phyloP scores from a whole-genome alignment of 2,888 invertebrate genomes.

The Strigamia maritima region DNA sequence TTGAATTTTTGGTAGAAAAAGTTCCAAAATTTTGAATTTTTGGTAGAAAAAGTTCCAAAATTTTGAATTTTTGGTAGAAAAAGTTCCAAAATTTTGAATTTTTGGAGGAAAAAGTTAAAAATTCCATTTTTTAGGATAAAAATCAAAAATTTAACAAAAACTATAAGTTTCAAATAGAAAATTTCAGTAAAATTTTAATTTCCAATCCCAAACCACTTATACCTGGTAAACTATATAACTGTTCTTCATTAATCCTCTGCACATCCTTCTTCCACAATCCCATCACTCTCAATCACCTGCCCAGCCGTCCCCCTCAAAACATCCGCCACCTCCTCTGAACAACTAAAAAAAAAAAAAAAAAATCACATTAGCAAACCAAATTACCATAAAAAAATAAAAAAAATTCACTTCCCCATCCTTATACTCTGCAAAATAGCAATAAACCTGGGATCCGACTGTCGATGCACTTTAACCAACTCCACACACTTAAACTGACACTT shows the following conservation, averaged over 20 bases:
- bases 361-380: too few species aligned
- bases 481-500: conserved; percentile 58
- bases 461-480: conserved; percentile 76
- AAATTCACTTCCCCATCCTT: conserved; percentile 66
- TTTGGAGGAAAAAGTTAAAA: too few species aligned
- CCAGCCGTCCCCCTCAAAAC: conserved; percentile 68
- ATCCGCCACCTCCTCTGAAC: conserved; percentile 68
- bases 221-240: conserved; percentile 63
- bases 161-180: too few species aligned
- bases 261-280: conserved; percentile 89
- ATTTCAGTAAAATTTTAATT: too few species aligned
- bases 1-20: too few species aligned
- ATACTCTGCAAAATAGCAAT: conserved; percentile 78
- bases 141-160: too few species aligned
- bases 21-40: too few species aligned
- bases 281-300: conserved; percentile 76
- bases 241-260: conserved; percentile 77
- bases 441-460: conserved; percentile 82
- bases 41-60: too few species aligned
- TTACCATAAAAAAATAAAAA: neutral
- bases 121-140: too few species aligned
- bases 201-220: neutral
- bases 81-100: too few species aligned
- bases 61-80: too few species aligned
- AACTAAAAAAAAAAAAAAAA: conserved; percentile 54